A percentile compares a stretch with the other conserved stretches of the same genome.
Evolutionary conservation across 1,140 invertebrate species (phyloP).

Genomic region (Rhyacophila brunnea): DNA sequence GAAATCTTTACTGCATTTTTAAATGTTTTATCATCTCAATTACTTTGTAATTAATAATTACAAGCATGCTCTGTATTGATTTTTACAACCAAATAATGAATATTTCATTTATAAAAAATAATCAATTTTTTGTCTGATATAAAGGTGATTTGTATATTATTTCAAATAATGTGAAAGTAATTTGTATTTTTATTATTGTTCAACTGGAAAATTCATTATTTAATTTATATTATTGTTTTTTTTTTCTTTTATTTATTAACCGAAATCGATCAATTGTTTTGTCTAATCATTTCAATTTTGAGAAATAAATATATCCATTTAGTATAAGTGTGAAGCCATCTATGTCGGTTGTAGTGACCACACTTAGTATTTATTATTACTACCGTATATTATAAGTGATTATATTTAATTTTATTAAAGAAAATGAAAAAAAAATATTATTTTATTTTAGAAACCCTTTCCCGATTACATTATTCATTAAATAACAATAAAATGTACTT

Average conservation of each 20-base stretch:
- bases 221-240: not conserved
- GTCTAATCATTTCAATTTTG: conserved; percentile 10
- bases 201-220: conserved; percentile 1
- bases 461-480: too few species aligned
- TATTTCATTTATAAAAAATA: not conserved
- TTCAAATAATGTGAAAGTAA: conserved; percentile 14
- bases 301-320: conserved; percentile 29
- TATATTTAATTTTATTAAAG: conserved; percentile 38
- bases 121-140: not conserved
- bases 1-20: too few species aligned
- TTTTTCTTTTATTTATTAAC: not conserved
- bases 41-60: too few species aligned
- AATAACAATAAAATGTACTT: too few species aligned
- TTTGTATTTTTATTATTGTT: conserved; percentile 18
- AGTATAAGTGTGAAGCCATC: conserved; percentile 33
- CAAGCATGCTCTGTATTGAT: too few species aligned
- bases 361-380: conserved; percentile 36
- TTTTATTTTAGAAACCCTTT: not conserved
- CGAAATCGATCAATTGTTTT: conserved; percentile 7
- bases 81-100: too few species aligned
- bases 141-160: not conserved
- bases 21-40: too few species aligned
- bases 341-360: conserved; percentile 34
- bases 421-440: conserved; percentile 28
- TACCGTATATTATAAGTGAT: conserved; percentile 35